phyloP scores from a whole-genome alignment of 2,113 vertebrate genomes.

The Scytalopus superciliaris region DNA sequence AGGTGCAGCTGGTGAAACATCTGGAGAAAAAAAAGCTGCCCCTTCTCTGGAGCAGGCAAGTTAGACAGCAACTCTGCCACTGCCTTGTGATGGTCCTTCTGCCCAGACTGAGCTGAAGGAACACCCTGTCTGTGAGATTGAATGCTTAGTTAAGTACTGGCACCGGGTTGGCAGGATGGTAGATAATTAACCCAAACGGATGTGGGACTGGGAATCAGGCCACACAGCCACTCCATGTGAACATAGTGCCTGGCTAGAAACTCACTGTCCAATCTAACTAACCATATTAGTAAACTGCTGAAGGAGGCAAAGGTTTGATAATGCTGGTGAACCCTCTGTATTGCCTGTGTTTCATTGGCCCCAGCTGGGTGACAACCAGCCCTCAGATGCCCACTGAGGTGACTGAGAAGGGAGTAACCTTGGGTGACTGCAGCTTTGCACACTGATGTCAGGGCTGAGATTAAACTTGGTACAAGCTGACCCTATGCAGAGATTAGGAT shows the following conservation, averaged over 20 bases:
- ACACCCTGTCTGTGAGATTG: background rate
- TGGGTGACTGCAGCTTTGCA: background rate
- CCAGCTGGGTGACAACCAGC: background rate
- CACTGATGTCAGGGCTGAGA: background rate
- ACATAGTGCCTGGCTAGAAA: background rate
- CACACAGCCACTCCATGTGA: background rate
- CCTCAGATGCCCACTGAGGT: background rate
- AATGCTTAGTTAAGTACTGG: background rate
- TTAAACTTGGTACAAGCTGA: accelerated
- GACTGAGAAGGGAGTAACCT: background rate
- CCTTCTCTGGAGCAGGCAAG: background rate
- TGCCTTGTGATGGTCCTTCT: background rate
- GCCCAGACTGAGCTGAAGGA: background rate
- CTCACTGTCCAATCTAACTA: background rate
- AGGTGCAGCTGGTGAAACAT: background rate
- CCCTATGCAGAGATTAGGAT: background rate
- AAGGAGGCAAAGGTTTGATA: background rate
- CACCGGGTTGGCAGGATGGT: background rate
- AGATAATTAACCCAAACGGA: background rate
- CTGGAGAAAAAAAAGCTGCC: background rate
- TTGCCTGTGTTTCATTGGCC: background rate
- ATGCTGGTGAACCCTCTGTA: background rate
- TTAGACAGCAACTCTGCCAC: background rate
- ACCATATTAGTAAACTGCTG: background rate
- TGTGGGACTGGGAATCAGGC: background rate